These are phyloP conservation scores for Falcaria lacertinaria DNA, from an alignment of 2,888 invertebrate species.

Conservation along the genomic window DNA sequence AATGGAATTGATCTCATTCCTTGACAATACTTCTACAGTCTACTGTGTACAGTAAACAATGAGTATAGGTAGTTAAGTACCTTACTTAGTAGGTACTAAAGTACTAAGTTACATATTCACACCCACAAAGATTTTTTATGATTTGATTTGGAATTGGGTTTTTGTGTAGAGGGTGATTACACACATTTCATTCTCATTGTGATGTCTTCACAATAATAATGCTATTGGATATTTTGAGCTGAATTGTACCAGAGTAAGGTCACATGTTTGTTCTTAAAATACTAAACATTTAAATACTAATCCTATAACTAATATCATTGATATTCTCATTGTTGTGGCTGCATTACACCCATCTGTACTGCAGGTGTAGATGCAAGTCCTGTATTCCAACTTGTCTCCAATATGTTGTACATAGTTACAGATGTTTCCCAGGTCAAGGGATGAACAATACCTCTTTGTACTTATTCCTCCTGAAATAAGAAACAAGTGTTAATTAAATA, in stretches of 20 bases:
- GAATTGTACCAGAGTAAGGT: not conserved
- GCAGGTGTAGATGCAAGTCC: slow-evolving; percentile 94
- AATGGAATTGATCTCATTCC: no score
- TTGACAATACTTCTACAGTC: no score
- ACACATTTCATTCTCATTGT: no score
- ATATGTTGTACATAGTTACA: slow-evolving; percentile 92
- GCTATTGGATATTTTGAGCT: slow-evolving; percentile 14
- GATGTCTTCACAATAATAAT: no score
- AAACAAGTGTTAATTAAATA: not conserved
- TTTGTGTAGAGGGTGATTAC: no score
- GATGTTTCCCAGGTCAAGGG: slow-evolving; percentile 91
- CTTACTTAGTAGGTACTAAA: no score
- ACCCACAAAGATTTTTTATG: no score
- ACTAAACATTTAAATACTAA: slow-evolving; percentile 20
- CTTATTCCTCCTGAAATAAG: slow-evolving; percentile 88
- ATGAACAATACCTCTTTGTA: slow-evolving; percentile 92
- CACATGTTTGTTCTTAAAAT: slow-evolving; percentile 9
- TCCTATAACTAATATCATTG: slow-evolving; percentile 26
- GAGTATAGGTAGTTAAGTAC: no score
- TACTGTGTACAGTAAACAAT: no score
- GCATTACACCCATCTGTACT: slow-evolving; percentile 90
- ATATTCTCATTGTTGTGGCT: slow-evolving; percentile 45
- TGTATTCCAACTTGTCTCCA: slow-evolving; percentile 90
- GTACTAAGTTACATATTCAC: no score
- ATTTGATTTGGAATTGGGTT: no score